phyloP scores from a whole-genome alignment of 2,888 invertebrate species.

The Barypeithes pellucidus region DNA sequence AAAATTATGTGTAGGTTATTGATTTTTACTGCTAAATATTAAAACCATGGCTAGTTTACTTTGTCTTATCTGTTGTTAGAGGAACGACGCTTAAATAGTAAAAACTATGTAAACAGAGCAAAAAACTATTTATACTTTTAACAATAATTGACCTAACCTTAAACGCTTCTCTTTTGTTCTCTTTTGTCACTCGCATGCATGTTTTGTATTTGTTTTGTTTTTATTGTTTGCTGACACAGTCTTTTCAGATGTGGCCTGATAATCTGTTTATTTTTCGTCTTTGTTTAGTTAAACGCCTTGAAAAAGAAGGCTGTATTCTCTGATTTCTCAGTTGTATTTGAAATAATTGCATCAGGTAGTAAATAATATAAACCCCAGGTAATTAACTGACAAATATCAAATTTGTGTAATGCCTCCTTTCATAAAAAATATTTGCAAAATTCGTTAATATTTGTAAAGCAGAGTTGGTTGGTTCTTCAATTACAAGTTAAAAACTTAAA shows the following conservation, averaged over 20 bases:
- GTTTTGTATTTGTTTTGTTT: conserved; percentile 26
- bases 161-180: conserved; percentile 10
- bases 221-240: conserved; percentile 14
- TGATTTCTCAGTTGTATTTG: neutral
- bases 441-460: no score
- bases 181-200: neutral
- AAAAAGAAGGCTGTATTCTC: neutral
- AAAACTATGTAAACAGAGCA: neutral
- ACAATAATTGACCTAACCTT: conserved; percentile 19
- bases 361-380: no score
- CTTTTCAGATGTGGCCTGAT: conserved; percentile 14
- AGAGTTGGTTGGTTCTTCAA: no score
- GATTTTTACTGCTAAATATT: conserved; percentile 33
- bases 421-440: no score
- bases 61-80: conserved; percentile 6
- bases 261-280: conserved; percentile 2
- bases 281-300: conserved; percentile 4
- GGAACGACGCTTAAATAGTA: neutral
- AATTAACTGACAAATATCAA: neutral
- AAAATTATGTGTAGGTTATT: conserved; percentile 35
- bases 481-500: no score
- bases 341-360: no score
- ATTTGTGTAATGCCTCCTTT: neutral
- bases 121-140: neutral
- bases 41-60: neutral